Evolutionary conservation across 1,140 invertebrate genomes (phyloP).

Genomic region (Neuroterus valhalla): DNA sequence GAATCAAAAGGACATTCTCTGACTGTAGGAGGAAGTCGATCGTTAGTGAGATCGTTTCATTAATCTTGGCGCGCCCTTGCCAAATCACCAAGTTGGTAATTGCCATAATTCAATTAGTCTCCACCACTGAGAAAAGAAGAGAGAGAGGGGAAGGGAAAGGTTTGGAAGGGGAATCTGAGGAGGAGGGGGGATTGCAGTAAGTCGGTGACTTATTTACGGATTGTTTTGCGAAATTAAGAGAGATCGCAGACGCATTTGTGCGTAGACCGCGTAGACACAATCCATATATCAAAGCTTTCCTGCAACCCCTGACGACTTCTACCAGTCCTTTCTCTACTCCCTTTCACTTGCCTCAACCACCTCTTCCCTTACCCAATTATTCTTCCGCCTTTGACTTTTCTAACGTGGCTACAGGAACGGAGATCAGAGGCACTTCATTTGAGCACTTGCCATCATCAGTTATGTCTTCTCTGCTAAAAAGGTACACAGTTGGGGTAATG

Average conservation of each 20-base stretch:
- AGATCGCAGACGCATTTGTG: conserved; percentile 43
- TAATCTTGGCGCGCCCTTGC: conserved; percentile 65
- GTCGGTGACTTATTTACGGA: conserved; percentile 60
- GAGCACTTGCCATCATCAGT: conserved; percentile 28
- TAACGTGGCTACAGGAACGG: conserved; percentile 17
- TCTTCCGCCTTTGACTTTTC: conserved; percentile 28
- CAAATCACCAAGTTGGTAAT: conserved; percentile 66
- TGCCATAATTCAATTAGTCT: conserved; percentile 72
- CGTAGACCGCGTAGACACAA: conserved; percentile 27
- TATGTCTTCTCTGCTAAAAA: conserved; percentile 18
- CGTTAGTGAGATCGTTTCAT: conserved; percentile 66
- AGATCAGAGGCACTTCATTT: conserved; percentile 25
- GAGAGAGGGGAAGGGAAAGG: neutral
- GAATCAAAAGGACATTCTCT: conserved; percentile 45
- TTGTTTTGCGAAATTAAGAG: conserved; percentile 67
- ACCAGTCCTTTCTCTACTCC: conserved; percentile 1
- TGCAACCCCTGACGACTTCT: conserved; percentile 11
- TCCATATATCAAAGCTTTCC: conserved; percentile 46
- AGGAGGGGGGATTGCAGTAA: conserved; percentile 27
- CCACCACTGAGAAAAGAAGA: conserved; percentile 10
- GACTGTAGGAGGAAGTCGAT: conserved; percentile 52
- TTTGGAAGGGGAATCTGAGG: no score
- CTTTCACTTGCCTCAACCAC: conserved; percentile 13
- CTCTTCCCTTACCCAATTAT: conserved; percentile 32
- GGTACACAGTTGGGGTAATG: conserved; percentile 3